Conservation (phyloP, 2,888 invertebrate genomes). For the Actias luna region DNA sequence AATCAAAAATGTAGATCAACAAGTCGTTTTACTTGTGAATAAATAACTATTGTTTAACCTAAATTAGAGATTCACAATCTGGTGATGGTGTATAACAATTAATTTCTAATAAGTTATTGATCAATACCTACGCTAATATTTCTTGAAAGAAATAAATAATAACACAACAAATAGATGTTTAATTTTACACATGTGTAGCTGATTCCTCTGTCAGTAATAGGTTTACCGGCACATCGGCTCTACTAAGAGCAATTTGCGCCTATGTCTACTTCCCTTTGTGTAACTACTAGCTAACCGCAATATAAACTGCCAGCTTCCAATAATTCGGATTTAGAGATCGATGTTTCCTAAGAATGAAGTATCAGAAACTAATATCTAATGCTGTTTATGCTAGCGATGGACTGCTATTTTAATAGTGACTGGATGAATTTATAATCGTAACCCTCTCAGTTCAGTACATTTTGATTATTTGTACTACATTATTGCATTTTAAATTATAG, state of each 20-base stretch:
- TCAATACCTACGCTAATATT: too few species aligned
- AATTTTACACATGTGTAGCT: slow-evolving; percentile 51
- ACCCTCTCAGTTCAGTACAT: too few species aligned
- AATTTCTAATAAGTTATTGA: too few species aligned
- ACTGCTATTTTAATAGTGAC: background rate
- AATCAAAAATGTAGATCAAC: too few species aligned
- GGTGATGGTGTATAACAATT: too few species aligned
- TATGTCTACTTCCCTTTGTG: slow-evolving; percentile 46
- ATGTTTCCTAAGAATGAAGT: background rate
- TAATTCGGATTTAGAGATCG: background rate
- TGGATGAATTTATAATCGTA: background rate
- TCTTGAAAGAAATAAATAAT: slow-evolving; percentile 4
- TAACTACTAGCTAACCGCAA: slow-evolving; percentile 30
- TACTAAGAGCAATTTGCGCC: slow-evolving; percentile 62
- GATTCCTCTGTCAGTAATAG: slow-evolving; percentile 68
- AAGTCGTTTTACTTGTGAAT: too few species aligned
- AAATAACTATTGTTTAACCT: too few species aligned
- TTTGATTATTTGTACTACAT: too few species aligned
- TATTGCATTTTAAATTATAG: too few species aligned
- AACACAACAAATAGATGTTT: slow-evolving; percentile 41
- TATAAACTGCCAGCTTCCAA: background rate
- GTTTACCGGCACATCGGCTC: slow-evolving; percentile 55
- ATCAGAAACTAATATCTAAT: background rate
- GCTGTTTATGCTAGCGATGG: background rate
- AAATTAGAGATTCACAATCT: too few species aligned